Base-by-base conservation (phyloP, 2,888 invertebrate genomes). In the Drosophila colorata region DNA sequence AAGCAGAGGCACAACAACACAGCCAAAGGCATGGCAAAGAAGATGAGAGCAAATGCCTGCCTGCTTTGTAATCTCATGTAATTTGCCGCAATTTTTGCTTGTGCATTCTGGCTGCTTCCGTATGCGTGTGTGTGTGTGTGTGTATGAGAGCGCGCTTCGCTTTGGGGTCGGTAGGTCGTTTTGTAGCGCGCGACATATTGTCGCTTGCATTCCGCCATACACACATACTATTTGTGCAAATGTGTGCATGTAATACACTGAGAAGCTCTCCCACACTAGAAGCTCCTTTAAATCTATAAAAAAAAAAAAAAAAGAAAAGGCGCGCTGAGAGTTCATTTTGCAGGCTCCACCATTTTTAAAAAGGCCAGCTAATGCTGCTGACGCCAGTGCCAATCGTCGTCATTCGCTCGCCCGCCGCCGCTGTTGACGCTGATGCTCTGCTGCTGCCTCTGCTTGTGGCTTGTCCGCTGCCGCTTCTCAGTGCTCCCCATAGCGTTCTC, bases 41-140 rank as follows among this genome's bases (percentile, higher is more conserved):
- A 60, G 59, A 56, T 43, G 64, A 64, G 65, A 60, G 69, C 63
- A 80, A 79, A 69, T 77, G 76, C 63, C 57, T 60, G 73, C 59
- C 64, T 76, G 74, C 74, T 79, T 71, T 84, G 88, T 88, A 83
- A 86, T 76, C 84, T 84, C 88, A 88, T 83, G 83, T 83, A 84
- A 84, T 84, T 83, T 84, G 69, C 83, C 88, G 83, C 88, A 84
- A 77, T 83, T 83, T 78, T 86, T 80, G 69, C 83, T 58, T 69
- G 56, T 84, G 85, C 87, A 78, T 80, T 84, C 70, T 77, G 70
- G 16, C 43, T 79, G 75, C 75, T 76, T 76, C 79, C 79, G 79
- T 70, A 56, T 47, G 65, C 55, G 61, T 35, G 53, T 31, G 25
- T 55, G 37, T 25, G 16, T 51, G 18, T 44, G 31, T 53, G 33